Evolutionary conservation across 2,113 vertebrate genomes (phyloP).

Genomic region (Phoxinus phoxinus): DNA sequence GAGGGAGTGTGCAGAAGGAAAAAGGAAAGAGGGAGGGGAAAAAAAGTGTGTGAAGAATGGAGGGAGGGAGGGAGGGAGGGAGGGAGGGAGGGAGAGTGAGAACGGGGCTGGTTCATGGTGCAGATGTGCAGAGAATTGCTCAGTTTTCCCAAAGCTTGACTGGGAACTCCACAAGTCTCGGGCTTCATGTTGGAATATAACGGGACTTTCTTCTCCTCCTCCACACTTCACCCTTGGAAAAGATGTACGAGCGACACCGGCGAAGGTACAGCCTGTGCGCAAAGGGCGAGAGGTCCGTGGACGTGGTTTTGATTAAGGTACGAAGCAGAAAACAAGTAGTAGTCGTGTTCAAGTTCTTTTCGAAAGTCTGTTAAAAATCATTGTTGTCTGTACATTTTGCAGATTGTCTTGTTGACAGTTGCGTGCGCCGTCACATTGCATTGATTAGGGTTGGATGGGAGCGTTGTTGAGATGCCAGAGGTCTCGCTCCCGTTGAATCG

Average conservation of each 20-base stretch:
- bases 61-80: conserved; percentile 6
- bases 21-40: conserved; percentile 18
- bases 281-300: conserved; percentile 84
- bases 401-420: conserved; percentile 23
- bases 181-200: conserved; percentile 66
- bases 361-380: not conserved
- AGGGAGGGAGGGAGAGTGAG: conserved; percentile 50
- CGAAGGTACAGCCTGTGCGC: conserved; percentile 88
- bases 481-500: not conserved
- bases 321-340: not conserved
- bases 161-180: conserved; percentile 24
- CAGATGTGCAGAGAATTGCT: conserved; percentile 61
- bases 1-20: conserved; percentile 32
- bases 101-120: conserved; percentile 62
- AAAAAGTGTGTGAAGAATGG: conserved; percentile 34
- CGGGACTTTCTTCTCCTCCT: not conserved
- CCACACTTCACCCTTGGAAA: conserved; percentile 52
- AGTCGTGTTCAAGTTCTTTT: not conserved
- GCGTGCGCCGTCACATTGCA: conserved; percentile 11
- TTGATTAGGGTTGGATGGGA: conserved; percentile 23
- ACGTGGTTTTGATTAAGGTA: conserved; percentile 80
- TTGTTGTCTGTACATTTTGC: not conserved
- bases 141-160: conserved; percentile 57
- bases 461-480: conserved; percentile 12
- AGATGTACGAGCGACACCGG: conserved; percentile 90